Percentiles rank a stretch among this genome's conserved stretches.
Conservation (phyloP, 2,888 invertebrate genomes). For the Agriopis marginaria region DNA sequence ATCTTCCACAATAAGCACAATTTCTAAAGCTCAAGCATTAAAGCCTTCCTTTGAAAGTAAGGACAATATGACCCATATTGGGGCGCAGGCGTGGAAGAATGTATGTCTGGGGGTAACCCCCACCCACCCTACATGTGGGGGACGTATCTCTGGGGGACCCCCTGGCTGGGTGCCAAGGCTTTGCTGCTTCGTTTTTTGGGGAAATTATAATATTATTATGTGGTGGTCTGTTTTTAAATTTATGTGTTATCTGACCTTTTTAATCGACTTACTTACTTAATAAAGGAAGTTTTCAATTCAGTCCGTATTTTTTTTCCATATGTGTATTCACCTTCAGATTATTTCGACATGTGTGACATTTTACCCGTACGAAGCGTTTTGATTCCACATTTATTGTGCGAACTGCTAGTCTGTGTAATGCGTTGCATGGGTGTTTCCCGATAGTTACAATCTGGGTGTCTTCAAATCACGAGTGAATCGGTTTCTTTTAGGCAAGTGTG, state of each 20-base stretch:
- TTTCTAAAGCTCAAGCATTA: constrained; percentile 30
- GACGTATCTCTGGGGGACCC: constrained; percentile 42
- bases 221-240: constrained; percentile 1
- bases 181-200: constrained; percentile 48
- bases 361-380: too few relatives aligned
- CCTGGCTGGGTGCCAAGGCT: constrained; percentile 54
- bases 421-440: too few relatives aligned
- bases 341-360: too few relatives aligned
- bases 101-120: constrained; percentile 67
- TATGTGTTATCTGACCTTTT: not conserved
- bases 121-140: constrained; percentile 56
- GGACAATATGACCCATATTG: constrained; percentile 79
- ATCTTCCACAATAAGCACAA: constrained; percentile 22
- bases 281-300: too few relatives aligned
- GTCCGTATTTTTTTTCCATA: too few relatives aligned
- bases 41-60: constrained; percentile 53
- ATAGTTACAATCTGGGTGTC: too few relatives aligned
- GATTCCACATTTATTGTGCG: too few relatives aligned
- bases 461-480: too few relatives aligned
- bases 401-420: too few relatives aligned
- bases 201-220: constrained; percentile 29
- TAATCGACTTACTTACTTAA: not conserved
- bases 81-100: constrained; percentile 80
- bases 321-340: too few relatives aligned
- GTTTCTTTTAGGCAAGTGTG: too few relatives aligned